Evolutionary conservation across 2,113 vertebrate species (phyloP), one percentile per base, ranked within the genome.

Genomic region (Caracal caracal): DNA sequence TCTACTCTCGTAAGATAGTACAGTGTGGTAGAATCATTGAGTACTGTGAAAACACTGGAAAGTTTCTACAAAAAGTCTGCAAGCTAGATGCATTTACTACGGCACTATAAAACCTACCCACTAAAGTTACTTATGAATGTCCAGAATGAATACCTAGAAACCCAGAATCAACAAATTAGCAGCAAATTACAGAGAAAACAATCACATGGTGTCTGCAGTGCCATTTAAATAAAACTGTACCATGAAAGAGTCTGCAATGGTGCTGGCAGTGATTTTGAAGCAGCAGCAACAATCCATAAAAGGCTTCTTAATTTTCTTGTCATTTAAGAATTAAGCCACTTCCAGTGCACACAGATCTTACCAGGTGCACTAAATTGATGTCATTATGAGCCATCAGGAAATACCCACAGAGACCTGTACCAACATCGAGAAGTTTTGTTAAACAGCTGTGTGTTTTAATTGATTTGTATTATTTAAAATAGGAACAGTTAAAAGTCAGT

Each of bases 391-490:
- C 98, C 97, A 98, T 98, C 98, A 99, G 98, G 98, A 99, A 99
- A 98, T 98, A 99, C 98, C 98, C 98, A 98, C 93, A 19, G 98
- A 99, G 98, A 98, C 98, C 95, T 95, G 97, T 82, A 97, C 97
- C 97, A 98, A 98, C 98, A 96, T 97, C 81, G 86, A 95, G 98
- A 98, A 98, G 98, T 98, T 98, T 97, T 98, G 98, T 98, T 98
- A 98, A 99, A 98, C 98, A 99, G 98, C 98, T 98, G 98, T 98
- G 98, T 98, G 96, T 97, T 98, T 97, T 99, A 99, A 99, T 99
- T 99, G 98, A 98, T 98, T 98, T 99, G 98, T 98, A 98, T 98
- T 98, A 98, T 99, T 99, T 99, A 98, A 98, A 99, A 98, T 93
- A 96, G 96, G 97, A 98, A 97, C 96, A 98, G 98, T 98, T 98